These are phyloP conservation scores for Spilarctia lutea DNA, from an alignment of 2,888 invertebrate genomes.

Conservation along the genomic window DNA sequence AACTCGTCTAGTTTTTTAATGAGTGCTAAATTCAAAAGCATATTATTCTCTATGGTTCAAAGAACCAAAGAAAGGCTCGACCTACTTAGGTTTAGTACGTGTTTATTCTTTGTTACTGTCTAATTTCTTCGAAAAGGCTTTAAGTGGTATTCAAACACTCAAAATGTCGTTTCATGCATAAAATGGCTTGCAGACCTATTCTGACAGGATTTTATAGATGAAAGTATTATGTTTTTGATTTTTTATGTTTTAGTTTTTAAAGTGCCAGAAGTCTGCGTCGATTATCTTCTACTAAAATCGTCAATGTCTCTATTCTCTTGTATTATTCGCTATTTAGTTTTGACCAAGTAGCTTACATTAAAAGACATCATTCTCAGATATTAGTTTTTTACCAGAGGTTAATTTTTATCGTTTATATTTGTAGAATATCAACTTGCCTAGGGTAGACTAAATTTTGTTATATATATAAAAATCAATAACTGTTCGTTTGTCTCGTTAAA, in stretches of 20 bases:
- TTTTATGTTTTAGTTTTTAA: not conserved
- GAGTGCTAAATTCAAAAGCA: slow-evolving; percentile 21
- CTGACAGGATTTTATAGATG: slow-evolving; percentile 35
- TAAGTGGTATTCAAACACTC: slow-evolving; percentile 64
- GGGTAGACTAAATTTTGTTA: no score
- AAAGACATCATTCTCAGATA: no score
- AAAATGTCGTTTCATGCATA: slow-evolving; percentile 53
- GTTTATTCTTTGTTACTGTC: slow-evolving; percentile 26
- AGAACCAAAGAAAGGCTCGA: slow-evolving; percentile 53
- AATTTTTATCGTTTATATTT: no score
- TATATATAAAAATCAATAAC: no score
- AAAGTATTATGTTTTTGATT: not conserved
- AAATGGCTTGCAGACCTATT: slow-evolving; percentile 52
- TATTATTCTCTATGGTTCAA: slow-evolving; percentile 49
- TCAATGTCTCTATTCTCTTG: no score
- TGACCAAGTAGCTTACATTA: no score
- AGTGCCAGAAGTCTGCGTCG: no score
- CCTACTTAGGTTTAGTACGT: slow-evolving; percentile 32
- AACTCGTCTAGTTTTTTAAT: slow-evolving; percentile 25
- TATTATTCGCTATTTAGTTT: no score
- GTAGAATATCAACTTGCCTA: no score
- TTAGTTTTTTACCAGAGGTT: no score
- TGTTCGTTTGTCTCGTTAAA: no score
- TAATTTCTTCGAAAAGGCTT: slow-evolving; percentile 52
- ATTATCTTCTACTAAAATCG: no score